phyloP scores from a whole-genome alignment of 2,888 invertebrate genomes.

The Stenurella melanura region DNA sequence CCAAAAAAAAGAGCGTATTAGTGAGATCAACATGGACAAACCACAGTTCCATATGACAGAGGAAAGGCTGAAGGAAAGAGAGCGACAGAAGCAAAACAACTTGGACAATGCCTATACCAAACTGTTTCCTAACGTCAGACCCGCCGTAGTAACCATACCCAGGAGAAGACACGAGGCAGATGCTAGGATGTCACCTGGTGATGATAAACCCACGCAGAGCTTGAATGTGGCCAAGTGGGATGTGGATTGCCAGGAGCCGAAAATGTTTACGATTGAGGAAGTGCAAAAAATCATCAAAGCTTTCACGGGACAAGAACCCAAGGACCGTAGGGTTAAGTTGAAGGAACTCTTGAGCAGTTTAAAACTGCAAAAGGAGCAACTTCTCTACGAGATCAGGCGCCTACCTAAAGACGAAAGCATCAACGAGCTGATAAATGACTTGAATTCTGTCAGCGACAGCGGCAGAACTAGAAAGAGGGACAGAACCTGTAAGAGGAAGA shows the following conservation, averaged over 20 bases:
- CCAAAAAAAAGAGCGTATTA: slow-evolving; percentile 70
- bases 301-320: slow-evolving; percentile 56
- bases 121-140: slow-evolving; percentile 63
- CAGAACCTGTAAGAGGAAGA: slow-evolving; percentile 39
- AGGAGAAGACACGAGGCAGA: slow-evolving; percentile 55
- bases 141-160: slow-evolving; percentile 66
- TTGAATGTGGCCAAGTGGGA: slow-evolving; percentile 59
- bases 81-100: slow-evolving; percentile 73
- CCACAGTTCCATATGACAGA: slow-evolving; percentile 72
- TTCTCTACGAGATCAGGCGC: slow-evolving; percentile 67
- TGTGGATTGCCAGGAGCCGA: slow-evolving; percentile 52
- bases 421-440: slow-evolving; percentile 57
- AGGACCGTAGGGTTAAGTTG: slow-evolving; percentile 62
- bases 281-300: slow-evolving; percentile 61
- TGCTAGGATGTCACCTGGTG: slow-evolving; percentile 14
- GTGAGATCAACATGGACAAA: slow-evolving; percentile 65
- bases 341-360: slow-evolving; percentile 68
- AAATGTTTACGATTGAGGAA: slow-evolving; percentile 61
- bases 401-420: slow-evolving; percentile 66
- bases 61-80: slow-evolving; percentile 71
- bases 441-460: slow-evolving; percentile 55
- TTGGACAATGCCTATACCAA: slow-evolving; percentile 76
- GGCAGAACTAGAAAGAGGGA: slow-evolving; percentile 36
- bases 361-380: slow-evolving; percentile 68
- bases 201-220: slow-evolving; percentile 43